phyloP scores from a whole-genome alignment of 2,113 vertebrate genomes.

The Penelope pileata region DNA sequence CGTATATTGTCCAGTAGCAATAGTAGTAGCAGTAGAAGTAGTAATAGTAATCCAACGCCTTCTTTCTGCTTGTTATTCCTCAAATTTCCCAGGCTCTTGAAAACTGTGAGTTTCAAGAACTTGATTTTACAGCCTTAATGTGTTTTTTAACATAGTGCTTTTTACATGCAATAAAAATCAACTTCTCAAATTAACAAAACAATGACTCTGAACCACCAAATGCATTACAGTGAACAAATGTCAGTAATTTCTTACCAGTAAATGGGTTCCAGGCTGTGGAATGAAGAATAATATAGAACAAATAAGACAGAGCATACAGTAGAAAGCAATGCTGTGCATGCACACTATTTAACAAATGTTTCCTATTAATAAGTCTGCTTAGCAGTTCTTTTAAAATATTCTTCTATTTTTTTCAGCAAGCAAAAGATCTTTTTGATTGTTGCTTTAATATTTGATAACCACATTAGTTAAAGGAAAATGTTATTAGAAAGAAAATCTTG shows the following conservation, averaged over 20 bases:
- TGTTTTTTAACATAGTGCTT: neutral
- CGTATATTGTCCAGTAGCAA: rapidly evolving
- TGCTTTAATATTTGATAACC: slow-evolving; percentile 19
- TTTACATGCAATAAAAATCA: neutral
- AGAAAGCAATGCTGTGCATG: neutral
- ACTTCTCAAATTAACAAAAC: neutral
- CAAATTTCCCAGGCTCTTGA: neutral
- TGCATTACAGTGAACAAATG: neutral
- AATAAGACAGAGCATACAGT: neutral
- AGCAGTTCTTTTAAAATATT: neutral
- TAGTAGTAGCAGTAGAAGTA: too few relatives aligned
- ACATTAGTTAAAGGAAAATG: neutral
- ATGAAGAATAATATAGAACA: neutral
- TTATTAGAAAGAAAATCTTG: neutral
- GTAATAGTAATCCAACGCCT: neutral
- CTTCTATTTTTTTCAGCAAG: neutral
- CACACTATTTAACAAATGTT: neutral
- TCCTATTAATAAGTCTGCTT: neutral
- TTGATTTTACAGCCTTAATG: neutral
- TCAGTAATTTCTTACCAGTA: neutral
- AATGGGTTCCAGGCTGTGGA: neutral
- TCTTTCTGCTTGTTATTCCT: neutral
- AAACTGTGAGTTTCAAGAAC: rapidly evolving
- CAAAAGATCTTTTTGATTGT: neutral
- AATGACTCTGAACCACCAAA: neutral